Evolutionary conservation across 2,888 invertebrate genomes (phyloP), one percentile per base, ranked within the genome.

Genomic region (Dynastes hyllus): DNA sequence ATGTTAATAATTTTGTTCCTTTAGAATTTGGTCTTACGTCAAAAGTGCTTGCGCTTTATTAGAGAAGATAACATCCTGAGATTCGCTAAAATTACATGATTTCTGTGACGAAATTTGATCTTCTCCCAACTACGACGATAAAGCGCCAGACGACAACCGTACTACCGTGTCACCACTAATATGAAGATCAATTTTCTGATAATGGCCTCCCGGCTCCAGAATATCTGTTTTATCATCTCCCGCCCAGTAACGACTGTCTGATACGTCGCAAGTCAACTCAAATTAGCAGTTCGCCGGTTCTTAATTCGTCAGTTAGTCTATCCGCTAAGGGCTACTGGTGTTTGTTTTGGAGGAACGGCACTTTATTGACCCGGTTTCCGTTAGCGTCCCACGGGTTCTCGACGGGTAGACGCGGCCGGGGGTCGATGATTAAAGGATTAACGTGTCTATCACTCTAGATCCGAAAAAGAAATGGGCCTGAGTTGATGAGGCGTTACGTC

Each of bases 121-220:
- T 13, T 4, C 8, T 27, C 22, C 16, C n/a, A 13, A 53, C n/a
- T 5, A 22, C 55, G 3, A 32, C 63, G 29, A 3, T 13, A 13
- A 61, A 2, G 32, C 63, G 63, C 13, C 61, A 61, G 27, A 11
- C 11, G 58, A 58, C 58, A 16, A 16, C 61, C 6, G 27, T 4
- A 13, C 55, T 8, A 27, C 22, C 55, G 63, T 13, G 63, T 63
- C 32, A 63, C 32, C 63, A 32, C 63, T 63, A 63, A 63, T 63
- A 63, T 63, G 32, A 63, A 63, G 63, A 63, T 63, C 63, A 63
- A 63, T 63, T 63, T 63, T 63, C 63, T 63, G 63, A 63, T 63
- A 63, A 63, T 63, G 29, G 63, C 32, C 13, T 63, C 29, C 32
- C 63, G 63, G 32, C 27, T 29, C 63, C 27, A 9, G 5, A n/a